These are phyloP conservation scores for Hemichromis elongatus DNA, from an alignment of 2,113 vertebrate genomes.

Conservation along the genomic window DNA sequence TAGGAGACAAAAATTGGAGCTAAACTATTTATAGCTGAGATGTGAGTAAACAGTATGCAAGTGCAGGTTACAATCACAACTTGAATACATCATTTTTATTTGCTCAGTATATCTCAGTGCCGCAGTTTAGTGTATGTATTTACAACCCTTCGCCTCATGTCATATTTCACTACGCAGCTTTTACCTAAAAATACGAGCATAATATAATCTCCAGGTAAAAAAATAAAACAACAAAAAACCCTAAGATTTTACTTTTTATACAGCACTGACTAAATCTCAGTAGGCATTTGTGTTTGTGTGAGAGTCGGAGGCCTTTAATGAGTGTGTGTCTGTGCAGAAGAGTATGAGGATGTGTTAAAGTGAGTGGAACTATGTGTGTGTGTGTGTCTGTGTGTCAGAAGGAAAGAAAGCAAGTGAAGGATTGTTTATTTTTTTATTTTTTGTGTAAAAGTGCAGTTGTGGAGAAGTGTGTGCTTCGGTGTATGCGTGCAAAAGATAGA, in stretches of 20 bases:
- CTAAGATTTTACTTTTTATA: background rate
- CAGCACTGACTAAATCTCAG: background rate
- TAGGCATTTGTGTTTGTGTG: background rate
- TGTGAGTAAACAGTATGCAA: slow-evolving; percentile 26
- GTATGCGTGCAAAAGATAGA: background rate
- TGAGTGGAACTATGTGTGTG: background rate
- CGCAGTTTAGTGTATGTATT: slow-evolving; percentile 18
- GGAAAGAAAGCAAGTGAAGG: background rate
- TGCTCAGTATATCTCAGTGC: slow-evolving; percentile 25
- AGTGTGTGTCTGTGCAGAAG: background rate
- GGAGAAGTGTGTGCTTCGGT: background rate
- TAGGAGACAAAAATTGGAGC: background rate
- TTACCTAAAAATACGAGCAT: slow-evolving; percentile 25
- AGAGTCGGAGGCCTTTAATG: background rate
- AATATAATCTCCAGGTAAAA: slow-evolving; percentile 15
- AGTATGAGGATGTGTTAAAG: background rate
- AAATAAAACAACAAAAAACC: background rate
- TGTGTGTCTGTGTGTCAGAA: background rate
- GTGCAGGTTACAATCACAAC: slow-evolving; percentile 35
- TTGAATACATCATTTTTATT: slow-evolving; percentile 56
- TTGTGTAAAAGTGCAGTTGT: slow-evolving; percentile 1
- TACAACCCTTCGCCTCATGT: slow-evolving; percentile 7
- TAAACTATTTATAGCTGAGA: slow-evolving; percentile 28
- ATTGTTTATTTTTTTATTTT: slow-evolving; percentile 19
- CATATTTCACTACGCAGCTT: slow-evolving; percentile 15